Base-by-base conservation (phyloP, 2,797 vertebrate genomes). In the Sphenodon punctatus region DNA sequence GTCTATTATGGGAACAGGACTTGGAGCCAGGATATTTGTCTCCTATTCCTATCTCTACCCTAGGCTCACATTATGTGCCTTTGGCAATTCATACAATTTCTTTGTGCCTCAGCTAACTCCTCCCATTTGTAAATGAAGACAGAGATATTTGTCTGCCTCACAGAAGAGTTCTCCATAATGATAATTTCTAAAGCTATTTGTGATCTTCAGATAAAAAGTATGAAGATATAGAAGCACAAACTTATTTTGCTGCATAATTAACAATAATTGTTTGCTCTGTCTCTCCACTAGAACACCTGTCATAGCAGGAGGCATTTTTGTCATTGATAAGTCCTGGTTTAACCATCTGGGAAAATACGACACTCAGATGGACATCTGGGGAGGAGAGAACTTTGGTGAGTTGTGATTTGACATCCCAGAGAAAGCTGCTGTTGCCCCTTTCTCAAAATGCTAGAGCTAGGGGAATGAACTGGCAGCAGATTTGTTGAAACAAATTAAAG, bases 321-420 rank as follows among this genome's bases (percentile, higher is more conserved):
- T 99, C 87, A 99, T 99, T 74, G 96, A 99, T 93, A 99, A 98
- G 93, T 97, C 97, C 91, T 99, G 98, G 98, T 99, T 99, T 93
- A 99, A 99, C 94, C 98, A 98, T 88, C 93, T 99, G 89, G 99
- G 99, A 64, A 98, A 98, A 95, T 99, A 99, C 1, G 99, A 99
- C 92, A 98, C 97, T 59, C 98, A 98, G 94, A 99, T 99, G 99
- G 99, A 99, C 93, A 99, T 99, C 93, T 99, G 98, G 98, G 98
- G 98, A 64, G 98, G 98, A 83, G 98, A 99, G 93, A 99, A 99
- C 92, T 99, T 99, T 77, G 98, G 98, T 99, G 91, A 98, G 98
- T 83, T 67, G 30, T 41, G 55, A 71, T 78, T 49, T 43, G 56
- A 27, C 53, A 45, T 67, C n/a, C 65, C n/a, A 22, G 7, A 36